Conservation (phyloP, 2,888 invertebrate genomes). For the Diaprepes abbreviatus region DNA sequence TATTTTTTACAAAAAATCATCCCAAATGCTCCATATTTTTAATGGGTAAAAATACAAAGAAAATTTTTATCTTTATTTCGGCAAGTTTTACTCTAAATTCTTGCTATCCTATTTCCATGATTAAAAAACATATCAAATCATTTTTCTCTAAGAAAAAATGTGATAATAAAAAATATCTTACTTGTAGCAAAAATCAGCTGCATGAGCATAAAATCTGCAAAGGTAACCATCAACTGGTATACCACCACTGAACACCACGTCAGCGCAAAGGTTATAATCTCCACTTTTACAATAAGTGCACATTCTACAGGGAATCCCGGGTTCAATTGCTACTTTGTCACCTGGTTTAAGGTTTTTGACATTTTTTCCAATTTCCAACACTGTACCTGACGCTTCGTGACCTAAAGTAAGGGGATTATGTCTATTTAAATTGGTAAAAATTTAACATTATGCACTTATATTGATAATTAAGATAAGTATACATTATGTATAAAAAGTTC, state of each 20-base stretch:
- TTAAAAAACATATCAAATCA: too few species aligned
- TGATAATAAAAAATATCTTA: conserved; percentile 68
- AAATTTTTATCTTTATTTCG: too few species aligned
- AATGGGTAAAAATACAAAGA: too few species aligned
- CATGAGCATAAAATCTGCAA: conserved; percentile 88
- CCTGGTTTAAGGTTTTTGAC: conserved; percentile 76
- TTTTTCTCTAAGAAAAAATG: too few species aligned
- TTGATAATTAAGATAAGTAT: too few species aligned
- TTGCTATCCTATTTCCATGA: too few species aligned
- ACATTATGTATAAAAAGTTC: too few species aligned
- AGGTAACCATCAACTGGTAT: conserved; percentile 94
- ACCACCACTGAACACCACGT: conserved; percentile 93
- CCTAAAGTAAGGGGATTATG: conserved; percentile 74
- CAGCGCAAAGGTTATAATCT: conserved; percentile 90
- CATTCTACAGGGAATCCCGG: conserved; percentile 88
- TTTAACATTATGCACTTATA: too few species aligned
- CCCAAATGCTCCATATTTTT: too few species aligned
- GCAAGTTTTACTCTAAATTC: too few species aligned
- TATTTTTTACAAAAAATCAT: too few species aligned
- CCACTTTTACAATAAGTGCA: conserved; percentile 91
- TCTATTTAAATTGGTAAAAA: too few species aligned
- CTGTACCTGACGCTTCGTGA: conserved; percentile 90
- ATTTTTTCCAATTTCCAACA: conserved; percentile 80
- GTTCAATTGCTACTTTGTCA: conserved; percentile 96
- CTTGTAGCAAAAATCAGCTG: conserved; percentile 91